Conservation (phyloP, 2,113 vertebrate genomes). For the Hylia prasina region DNA sequence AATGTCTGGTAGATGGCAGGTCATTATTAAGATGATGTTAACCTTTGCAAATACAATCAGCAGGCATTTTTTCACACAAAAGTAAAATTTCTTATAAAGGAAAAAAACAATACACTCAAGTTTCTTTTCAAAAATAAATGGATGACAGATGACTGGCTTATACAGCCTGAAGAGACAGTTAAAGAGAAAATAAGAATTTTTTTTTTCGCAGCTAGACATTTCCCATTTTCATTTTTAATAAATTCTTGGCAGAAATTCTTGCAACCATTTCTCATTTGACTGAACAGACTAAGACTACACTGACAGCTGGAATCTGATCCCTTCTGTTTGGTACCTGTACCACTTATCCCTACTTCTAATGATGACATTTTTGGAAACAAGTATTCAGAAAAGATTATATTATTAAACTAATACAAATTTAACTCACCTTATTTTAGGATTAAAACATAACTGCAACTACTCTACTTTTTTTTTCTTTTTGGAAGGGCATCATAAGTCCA, state of each 20-base stretch:
- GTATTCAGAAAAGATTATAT: background rate
- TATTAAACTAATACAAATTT: background rate
- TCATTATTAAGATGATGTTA: background rate
- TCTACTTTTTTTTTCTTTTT: background rate
- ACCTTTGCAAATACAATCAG: background rate
- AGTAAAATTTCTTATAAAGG: background rate
- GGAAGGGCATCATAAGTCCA: background rate
- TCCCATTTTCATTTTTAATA: slow-evolving; percentile 1
- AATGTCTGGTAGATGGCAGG: background rate
- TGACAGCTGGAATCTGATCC: background rate
- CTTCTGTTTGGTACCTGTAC: background rate
- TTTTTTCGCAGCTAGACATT: background rate
- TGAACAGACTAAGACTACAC: background rate
- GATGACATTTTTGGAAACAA: background rate
- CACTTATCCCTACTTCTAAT: background rate
- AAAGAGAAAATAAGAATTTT: background rate
- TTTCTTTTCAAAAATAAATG: slow-evolving; percentile 6
- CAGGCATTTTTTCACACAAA: background rate
- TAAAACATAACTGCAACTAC: background rate
- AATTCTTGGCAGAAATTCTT: slow-evolving; percentile 2
- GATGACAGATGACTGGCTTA: background rate
- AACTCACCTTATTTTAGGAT: background rate
- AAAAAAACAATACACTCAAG: background rate
- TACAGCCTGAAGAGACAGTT: background rate
- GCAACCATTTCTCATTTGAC: background rate